These are phyloP conservation scores for Chironomus tentans DNA, from an alignment of 2,888 invertebrate species.

Conservation along the genomic window DNA sequence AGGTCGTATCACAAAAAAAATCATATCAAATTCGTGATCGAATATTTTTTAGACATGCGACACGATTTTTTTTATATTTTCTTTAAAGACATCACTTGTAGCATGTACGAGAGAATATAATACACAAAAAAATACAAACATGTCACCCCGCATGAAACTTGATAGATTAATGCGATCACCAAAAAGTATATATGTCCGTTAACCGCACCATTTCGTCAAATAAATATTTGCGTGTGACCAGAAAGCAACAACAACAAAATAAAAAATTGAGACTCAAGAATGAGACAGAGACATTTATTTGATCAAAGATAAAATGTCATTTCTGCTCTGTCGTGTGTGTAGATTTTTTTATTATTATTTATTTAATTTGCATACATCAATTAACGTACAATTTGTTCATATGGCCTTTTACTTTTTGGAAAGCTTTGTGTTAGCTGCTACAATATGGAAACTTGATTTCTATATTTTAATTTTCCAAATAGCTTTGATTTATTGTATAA, in stretches of 20 bases:
- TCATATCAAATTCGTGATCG: neutral
- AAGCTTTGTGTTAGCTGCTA: too few relatives aligned
- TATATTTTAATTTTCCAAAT: too few relatives aligned
- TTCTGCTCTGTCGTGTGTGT: neutral
- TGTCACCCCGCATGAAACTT: constrained; percentile 3
- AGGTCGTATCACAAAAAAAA: too few relatives aligned
- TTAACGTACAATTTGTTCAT: constrained; percentile 26
- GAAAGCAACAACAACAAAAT: neutral
- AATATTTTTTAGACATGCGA: constrained; percentile 12
- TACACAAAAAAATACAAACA: neutral
- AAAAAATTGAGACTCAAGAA: neutral
- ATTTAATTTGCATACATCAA: constrained; percentile 8
- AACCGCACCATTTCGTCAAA: constrained; percentile 18
- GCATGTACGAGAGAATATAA: neutral
- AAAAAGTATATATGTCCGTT: constrained; percentile 2
- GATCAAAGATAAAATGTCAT: neutral
- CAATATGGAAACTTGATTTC: too few relatives aligned
- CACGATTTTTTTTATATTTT: neutral
- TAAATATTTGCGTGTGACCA: neutral
- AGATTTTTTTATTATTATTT: constrained; percentile 10
- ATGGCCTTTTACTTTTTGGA: constrained; percentile 13
- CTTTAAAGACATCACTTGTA: neutral
- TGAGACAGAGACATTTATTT: neutral
- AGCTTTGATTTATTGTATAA: too few relatives aligned
- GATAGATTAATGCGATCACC: constrained; percentile 19